Percentiles rank a stretch among this genome's conserved stretches.
Evolutionary conservation across 2,888 invertebrate genomes (phyloP).

Genomic region (Globia sparganii): DNA sequence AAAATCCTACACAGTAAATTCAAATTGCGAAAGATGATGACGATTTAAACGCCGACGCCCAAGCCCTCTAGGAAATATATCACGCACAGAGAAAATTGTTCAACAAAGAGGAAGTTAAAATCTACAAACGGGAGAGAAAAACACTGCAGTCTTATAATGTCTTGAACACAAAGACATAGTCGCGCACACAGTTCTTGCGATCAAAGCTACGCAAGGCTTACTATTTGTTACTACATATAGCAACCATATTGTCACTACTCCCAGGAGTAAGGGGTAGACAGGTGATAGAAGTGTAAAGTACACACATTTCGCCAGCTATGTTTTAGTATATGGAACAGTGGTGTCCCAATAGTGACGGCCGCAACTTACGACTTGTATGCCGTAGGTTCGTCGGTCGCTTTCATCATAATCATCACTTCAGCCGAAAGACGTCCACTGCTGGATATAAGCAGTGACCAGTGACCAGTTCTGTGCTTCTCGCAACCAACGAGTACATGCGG

Average conservation of each 20-base stretch:
- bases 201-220: conserved; percentile 15
- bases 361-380: neutral
- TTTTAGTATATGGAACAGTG: neutral
- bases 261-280: neutral
- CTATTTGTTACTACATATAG: conserved; percentile 7
- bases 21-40: conserved; percentile 17
- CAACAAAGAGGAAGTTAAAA: neutral
- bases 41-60: conserved; percentile 32
- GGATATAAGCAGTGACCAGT: no score
- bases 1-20: conserved; percentile 20
- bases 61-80: conserved; percentile 23
- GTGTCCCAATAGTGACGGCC: neutral
- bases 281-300: neutral
- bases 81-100: neutral
- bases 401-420: no score
- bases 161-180: conserved; percentile 10
- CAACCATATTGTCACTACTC: neutral
- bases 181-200: neutral
- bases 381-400: no score
- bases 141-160: conserved; percentile 10
- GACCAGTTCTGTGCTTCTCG: no score
- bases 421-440: no score
- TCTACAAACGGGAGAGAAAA: neutral
- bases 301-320: no score
- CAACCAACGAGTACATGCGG: no score